Conservation (phyloP, 2,888 invertebrate species). For the Lithophane leautieri region DNA sequence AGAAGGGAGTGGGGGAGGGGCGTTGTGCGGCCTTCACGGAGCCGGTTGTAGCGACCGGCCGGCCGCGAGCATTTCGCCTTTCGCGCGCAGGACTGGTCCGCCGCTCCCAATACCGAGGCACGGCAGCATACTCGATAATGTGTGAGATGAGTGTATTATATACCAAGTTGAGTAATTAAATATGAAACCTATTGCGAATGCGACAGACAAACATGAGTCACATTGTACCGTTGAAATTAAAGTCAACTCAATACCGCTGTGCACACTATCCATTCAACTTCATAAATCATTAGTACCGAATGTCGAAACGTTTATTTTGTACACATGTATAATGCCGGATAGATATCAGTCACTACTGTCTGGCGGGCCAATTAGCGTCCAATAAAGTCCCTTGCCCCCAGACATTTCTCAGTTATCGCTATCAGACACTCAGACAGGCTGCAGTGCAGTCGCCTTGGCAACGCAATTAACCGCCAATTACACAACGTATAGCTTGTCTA, state of each 20-base stretch:
- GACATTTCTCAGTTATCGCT: constrained; percentile 79
- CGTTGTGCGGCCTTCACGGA: constrained; percentile 87
- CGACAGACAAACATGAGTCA: constrained; percentile 59
- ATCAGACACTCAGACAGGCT: constrained; percentile 72
- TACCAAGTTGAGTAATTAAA: constrained; percentile 65
- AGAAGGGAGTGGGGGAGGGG: constrained; percentile 81
- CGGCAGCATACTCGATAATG: constrained; percentile 66
- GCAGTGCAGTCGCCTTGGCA: constrained; percentile 77
- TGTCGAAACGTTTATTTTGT: constrained; percentile 57
- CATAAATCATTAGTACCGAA: constrained; percentile 54
- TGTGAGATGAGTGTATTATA: constrained; percentile 68
- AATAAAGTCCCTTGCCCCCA: constrained; percentile 83
- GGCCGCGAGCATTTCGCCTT: constrained; percentile 88
- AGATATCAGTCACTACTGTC: constrained; percentile 78
- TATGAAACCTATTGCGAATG: constrained; percentile 55
- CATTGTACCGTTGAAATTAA: constrained; percentile 55
- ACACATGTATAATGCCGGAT: constrained; percentile 63
- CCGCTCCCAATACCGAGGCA: constrained; percentile 79
- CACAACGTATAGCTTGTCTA: constrained; percentile 73
- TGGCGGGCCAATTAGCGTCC: constrained; percentile 84
- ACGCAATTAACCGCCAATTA: constrained; percentile 81
- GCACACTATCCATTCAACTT: constrained; percentile 47
- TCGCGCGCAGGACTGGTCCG: constrained; percentile 85
- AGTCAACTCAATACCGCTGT: constrained; percentile 50
- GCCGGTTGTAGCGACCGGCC: constrained; percentile 87